phyloP scores from a whole-genome alignment of 2,113 vertebrate species.

The Odontophorus gujanensis region DNA sequence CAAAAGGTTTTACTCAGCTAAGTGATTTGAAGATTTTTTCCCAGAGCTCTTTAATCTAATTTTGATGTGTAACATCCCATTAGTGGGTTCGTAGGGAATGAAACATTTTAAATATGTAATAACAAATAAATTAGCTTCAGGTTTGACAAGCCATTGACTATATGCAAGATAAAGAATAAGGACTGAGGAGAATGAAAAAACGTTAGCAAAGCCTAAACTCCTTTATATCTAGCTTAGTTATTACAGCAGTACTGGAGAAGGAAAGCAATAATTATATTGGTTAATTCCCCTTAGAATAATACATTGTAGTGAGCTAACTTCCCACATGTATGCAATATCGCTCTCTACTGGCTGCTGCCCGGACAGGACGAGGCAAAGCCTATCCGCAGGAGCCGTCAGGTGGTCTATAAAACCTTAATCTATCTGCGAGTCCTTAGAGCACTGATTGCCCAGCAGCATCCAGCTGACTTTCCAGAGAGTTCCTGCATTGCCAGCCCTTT shows the following conservation, averaged over 20 bases:
- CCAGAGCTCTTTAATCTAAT: conserved; percentile 10
- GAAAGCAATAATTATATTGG: conserved; percentile 36
- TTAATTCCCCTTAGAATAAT: conserved; percentile 20
- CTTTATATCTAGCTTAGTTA: conserved; percentile 5
- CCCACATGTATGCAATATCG: conserved; percentile 28
- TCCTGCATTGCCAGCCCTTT: neutral
- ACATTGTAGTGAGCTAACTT: neutral
- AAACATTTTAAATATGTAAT: neutral
- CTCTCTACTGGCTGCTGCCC: conserved; percentile 43
- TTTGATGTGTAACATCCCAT: conserved; percentile 16
- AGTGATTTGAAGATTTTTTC: neutral
- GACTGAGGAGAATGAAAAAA: conserved; percentile 33
- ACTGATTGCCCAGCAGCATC: neutral
- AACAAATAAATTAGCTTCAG: conserved; percentile 7
- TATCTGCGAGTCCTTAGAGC: neutral
- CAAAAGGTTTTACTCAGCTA: neutral
- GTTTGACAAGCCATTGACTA: conserved; percentile 22
- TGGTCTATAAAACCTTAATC: neutral
- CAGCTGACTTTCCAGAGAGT: neutral
- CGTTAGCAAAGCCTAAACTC: conserved; percentile 7
- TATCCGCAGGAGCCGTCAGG: neutral
- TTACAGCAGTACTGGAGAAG: neutral
- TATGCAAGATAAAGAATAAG: conserved; percentile 1
- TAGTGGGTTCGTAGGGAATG: conserved; percentile 20
- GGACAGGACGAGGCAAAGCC: neutral